A percentile compares a stretch with the other conserved stretches of the same genome.
phyloP scores from a whole-genome alignment of 1,140 invertebrate species.

The Pseudachorutes palmiensis region DNA sequence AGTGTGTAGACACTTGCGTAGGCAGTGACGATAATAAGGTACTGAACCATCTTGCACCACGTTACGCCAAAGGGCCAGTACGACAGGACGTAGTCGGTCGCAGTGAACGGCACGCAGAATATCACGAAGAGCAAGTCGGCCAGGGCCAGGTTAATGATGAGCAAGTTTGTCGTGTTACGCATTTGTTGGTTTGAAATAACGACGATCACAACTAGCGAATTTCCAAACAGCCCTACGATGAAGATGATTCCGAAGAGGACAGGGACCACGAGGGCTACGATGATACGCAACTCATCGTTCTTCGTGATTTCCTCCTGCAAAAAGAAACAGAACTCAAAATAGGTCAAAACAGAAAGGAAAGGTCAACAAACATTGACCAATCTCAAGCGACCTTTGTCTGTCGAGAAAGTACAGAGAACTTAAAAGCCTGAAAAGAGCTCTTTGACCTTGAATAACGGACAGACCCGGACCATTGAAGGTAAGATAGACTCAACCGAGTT shows the following conservation, averaged over 20 bases:
- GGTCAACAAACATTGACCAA: too few species aligned
- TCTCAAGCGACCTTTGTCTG: too few species aligned
- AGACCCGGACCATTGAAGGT: too few species aligned
- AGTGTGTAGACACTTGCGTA: conserved; percentile 89
- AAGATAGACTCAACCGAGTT: too few species aligned
- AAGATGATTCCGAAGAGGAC: conserved; percentile 81
- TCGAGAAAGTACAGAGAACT: too few species aligned
- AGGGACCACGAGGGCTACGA: conserved; percentile 67
- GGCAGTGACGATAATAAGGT: conserved; percentile 76
- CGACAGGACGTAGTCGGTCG: conserved; percentile 73
- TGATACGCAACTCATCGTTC: too few species aligned
- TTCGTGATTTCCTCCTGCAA: too few species aligned
- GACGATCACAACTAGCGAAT: conserved; percentile 68
- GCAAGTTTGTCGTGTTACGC: conserved; percentile 58
- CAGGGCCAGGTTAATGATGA: conserved; percentile 48
- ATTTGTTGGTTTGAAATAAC: conserved; percentile 76
- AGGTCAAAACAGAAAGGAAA: too few species aligned
- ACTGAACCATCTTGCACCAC: conserved; percentile 83
- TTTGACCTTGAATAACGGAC: too few species aligned
- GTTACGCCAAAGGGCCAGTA: conserved; percentile 81
- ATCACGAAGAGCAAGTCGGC: conserved; percentile 90
- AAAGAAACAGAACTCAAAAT: too few species aligned
- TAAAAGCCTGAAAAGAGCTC: too few species aligned
- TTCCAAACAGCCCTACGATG: conserved; percentile 77
- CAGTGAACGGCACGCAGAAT: conserved; percentile 91